Percentiles rank a stretch among this genome's conserved stretches.
phyloP scores from a whole-genome alignment of 1,140 invertebrate species.

The Bombus vancouverensis region DNA sequence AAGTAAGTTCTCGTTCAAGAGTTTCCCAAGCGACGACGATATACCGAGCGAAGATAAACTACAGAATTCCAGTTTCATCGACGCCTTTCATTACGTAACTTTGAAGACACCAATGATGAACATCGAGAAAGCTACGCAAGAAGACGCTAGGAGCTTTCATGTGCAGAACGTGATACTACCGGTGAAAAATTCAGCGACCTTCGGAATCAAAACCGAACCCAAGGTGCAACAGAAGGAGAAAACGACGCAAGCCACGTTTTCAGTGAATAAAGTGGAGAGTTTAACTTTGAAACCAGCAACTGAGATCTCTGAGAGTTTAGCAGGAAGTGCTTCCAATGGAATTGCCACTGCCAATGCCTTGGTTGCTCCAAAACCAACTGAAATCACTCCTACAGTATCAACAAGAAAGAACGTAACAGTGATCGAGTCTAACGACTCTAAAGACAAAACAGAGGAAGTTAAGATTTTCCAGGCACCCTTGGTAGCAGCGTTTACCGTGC shows the following conservation, averaged over 20 bases:
- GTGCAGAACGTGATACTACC: constrained; percentile 66
- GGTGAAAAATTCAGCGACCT: constrained; percentile 61
- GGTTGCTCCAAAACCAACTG: constrained; percentile 72
- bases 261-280: constrained; percentile 57
- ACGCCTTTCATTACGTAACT: constrained; percentile 71
- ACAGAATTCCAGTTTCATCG: constrained; percentile 79
- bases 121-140: constrained; percentile 63
- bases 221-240: constrained; percentile 64
- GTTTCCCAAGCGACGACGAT: constrained; percentile 73
- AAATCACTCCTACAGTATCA: constrained; percentile 65
- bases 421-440: constrained; percentile 61
- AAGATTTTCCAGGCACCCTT: constrained; percentile 91
- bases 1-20: constrained; percentile 73
- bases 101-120: constrained; percentile 55
- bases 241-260: constrained; percentile 42
- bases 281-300: constrained; percentile 61
- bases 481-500: constrained; percentile 91
- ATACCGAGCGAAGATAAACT: constrained; percentile 77
- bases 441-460: constrained; percentile 84
- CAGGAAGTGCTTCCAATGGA: constrained; percentile 72
- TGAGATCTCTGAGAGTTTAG: constrained; percentile 68
- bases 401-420: constrained; percentile 70
- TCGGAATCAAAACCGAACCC: constrained; percentile 32
- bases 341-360: constrained; percentile 73
- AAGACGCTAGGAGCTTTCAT: constrained; percentile 69